Conservation (phyloP, 2,113 vertebrate species). For the Willisornis vidua region DNA sequence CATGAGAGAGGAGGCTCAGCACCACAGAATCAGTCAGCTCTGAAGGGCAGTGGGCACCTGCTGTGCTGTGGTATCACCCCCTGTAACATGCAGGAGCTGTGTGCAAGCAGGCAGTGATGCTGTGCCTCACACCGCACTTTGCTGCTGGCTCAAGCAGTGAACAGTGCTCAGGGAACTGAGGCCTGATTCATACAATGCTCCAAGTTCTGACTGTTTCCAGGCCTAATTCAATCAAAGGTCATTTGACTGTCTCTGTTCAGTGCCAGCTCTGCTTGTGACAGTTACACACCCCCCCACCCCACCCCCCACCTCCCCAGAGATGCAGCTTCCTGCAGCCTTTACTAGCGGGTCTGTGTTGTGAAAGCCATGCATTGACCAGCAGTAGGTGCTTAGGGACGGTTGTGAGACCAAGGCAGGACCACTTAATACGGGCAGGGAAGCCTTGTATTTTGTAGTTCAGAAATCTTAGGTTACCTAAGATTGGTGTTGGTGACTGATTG, state of each 20-base stretch:
- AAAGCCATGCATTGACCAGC: background rate
- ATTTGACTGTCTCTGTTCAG: rapidly evolving
- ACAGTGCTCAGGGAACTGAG: rapidly evolving
- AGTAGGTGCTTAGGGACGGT: background rate
- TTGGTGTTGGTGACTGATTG: background rate
- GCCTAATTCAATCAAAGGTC: background rate
- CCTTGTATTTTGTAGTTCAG: background rate
- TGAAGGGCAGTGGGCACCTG: background rate
- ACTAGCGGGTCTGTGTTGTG: background rate
- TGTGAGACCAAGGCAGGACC: background rate
- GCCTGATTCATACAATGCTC: background rate
- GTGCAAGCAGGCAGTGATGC: background rate
- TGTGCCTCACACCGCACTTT: background rate
- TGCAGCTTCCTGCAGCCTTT: background rate
- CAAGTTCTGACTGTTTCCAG: background rate
- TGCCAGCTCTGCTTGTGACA: background rate
- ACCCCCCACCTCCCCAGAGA: too few species aligned
- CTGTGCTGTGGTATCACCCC: background rate
- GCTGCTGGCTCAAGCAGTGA: background rate
- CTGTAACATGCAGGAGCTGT: background rate
- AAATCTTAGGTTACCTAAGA: background rate
- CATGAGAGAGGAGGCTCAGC: background rate
- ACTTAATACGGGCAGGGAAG: background rate
- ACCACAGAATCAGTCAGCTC: background rate
- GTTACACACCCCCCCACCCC: too few species aligned